Conservation (phyloP, 2,113 vertebrate species). For the Melanocharis versteri region DNA sequence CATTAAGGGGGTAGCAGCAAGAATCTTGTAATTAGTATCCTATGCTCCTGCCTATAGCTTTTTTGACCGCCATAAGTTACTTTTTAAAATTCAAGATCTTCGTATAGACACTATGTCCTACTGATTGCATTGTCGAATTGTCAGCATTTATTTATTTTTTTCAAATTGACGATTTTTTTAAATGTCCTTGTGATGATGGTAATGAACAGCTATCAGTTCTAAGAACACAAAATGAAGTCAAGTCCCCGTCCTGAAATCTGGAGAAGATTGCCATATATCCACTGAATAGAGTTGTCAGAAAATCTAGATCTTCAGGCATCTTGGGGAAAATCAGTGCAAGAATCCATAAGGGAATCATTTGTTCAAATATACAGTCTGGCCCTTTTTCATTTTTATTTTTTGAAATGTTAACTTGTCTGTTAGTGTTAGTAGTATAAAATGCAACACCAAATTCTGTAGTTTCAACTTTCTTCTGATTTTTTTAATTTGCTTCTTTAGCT, state of each 20-base stretch:
- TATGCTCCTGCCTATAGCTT: constrained; percentile 86
- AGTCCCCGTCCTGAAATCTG: constrained; percentile 94
- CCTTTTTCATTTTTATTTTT: constrained; percentile 77
- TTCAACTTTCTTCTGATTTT: constrained; percentile 80
- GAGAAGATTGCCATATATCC: constrained; percentile 91
- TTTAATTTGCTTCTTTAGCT: constrained; percentile 86
- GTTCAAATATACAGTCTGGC: constrained; percentile 83
- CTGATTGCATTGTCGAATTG: constrained; percentile 85
- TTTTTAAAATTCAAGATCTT: constrained; percentile 78
- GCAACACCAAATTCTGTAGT: constrained; percentile 53
- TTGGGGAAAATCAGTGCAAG: constrained; percentile 93
- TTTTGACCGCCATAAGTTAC: constrained; percentile 89
- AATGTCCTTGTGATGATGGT: constrained; percentile 91
- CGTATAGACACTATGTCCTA: constrained; percentile 80
- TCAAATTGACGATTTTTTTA: constrained; percentile 86
- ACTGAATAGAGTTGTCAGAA: constrained; percentile 96
- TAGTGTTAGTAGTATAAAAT: constrained; percentile 67
- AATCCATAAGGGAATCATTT: constrained; percentile 89
- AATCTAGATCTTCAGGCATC: constrained; percentile 92
- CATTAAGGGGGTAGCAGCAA: constrained; percentile 98
- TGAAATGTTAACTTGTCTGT: constrained; percentile 57
- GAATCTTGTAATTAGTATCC: constrained; percentile 92
- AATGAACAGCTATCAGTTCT: constrained; percentile 88
- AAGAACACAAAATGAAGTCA: constrained; percentile 93
- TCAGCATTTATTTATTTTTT: constrained; percentile 84